Base-by-base conservation (phyloP, 2,113 vertebrate species). In the Pelecanoides urinatrix region DNA sequence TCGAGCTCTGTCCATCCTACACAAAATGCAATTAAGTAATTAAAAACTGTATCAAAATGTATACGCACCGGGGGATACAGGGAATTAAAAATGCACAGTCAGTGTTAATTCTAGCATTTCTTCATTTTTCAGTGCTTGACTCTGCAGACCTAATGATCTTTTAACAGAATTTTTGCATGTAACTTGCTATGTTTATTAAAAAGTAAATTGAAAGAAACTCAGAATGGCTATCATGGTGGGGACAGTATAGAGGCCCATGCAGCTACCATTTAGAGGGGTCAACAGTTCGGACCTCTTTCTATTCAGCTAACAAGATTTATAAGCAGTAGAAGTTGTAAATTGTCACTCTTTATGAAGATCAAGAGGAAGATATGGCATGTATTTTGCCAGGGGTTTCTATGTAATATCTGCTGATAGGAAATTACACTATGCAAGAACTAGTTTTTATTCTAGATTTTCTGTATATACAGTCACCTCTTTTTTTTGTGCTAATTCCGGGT, bases 1-100 rank as follows among this genome's bases (percentile, higher is more conserved):
- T 70, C 0, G 14, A 85, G 89, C 52, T 11, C 59, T 91, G 90
- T 86, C 90, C 75, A 58, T 73, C 45, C 55, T 66, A 49, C 40
- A 50, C 42, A 73, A 90, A 86, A 92, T 66, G 53, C 76, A 90
- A 85, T 86, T 53, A 95, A 86, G 63, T 90, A 83, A 93, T 94
- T 93, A 70, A 86, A 92, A 92, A 73, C 3, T 62, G 23, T 62
- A 79, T 88, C 74, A 94, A 92, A 93, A 96, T 93, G 53, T 66
- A 76, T 56, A 29, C 11, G n/a, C 2, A 3, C 5, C 2, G 9
- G 5, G 11, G 16, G 21, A 6, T 29, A 47, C 8, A 71, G 63
- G 70, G 87, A 95, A 76, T 92, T 93, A 45, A 88, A 94, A 93
- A 79, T 58, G 45, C 85, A 30, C 40, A 73, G 40, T 82, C 86